These are phyloP conservation scores for Cynopterus sphinx DNA, from an alignment of 2,797 vertebrate genomes.

Conservation along the genomic window DNA sequence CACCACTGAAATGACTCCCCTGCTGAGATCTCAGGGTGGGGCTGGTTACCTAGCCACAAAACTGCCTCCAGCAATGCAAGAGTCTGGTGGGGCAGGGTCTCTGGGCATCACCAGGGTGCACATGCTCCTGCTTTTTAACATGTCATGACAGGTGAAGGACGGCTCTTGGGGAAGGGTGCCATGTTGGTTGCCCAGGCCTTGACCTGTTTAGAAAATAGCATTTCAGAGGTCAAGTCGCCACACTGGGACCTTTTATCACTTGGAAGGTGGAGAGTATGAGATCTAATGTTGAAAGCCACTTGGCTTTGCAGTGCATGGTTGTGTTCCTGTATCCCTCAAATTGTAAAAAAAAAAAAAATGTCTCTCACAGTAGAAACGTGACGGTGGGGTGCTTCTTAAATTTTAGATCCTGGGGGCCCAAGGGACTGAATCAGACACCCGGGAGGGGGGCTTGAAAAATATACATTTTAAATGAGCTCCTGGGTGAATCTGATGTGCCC, in stretches of 20 bases:
- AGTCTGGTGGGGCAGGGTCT: no score
- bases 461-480: not conserved
- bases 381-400: not conserved
- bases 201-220: not conserved
- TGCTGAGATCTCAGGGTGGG: no score
- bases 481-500: not conserved
- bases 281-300: not conserved
- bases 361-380: not conserved
- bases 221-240: not conserved
- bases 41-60: no score
- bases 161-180: not conserved
- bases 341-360: no score
- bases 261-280: not conserved
- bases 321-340: not conserved
- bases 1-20: no score
- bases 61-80: no score
- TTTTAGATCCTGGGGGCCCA: not conserved
- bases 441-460: not conserved
- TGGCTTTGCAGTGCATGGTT: not conserved
- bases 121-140: not conserved
- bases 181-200: not conserved
- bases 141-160: not conserved
- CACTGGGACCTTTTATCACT: not conserved
- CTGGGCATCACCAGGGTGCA: no score
- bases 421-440: not conserved